phyloP scores from a whole-genome alignment of 2,888 invertebrate species.

The Automeris io region DNA sequence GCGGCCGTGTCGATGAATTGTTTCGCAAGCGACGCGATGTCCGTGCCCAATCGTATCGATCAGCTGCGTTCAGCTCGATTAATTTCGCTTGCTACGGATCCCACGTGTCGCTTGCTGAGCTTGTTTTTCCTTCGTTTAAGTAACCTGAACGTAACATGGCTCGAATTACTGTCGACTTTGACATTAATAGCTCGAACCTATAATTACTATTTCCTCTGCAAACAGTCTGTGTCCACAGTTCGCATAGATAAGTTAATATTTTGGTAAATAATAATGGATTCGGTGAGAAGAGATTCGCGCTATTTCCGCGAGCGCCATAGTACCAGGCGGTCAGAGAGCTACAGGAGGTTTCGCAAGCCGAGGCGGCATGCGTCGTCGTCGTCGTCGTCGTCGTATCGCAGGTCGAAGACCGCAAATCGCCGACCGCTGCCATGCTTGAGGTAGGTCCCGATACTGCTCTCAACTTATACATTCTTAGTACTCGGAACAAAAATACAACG shows the following conservation, averaged over 20 bases:
- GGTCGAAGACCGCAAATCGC: constrained; percentile 56
- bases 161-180: constrained; percentile 1
- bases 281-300: background rate
- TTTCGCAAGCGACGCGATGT: constrained; percentile 34
- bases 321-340: constrained; percentile 46
- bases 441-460: constrained; percentile 56
- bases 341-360: constrained; percentile 60
- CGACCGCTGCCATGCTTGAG: constrained; percentile 37
- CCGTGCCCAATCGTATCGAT: constrained; percentile 31
- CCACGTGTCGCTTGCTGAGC: background rate
- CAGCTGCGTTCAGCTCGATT: constrained; percentile 31
- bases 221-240: background rate
- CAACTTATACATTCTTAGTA: constrained; percentile 3
- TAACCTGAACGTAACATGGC: background rate
- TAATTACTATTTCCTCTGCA: background rate
- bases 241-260: background rate
- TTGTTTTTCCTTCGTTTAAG: background rate
- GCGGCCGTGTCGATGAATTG: constrained; percentile 30
- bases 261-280: background rate
- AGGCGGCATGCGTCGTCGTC: constrained; percentile 44
- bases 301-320: constrained; percentile 13
- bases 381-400: constrained; percentile 34
- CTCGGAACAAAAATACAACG: background rate
- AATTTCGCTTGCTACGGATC: constrained; percentile 14
- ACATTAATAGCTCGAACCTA: background rate